Conservation (phyloP, 2,113 vertebrate species). For the Parus major region DNA sequence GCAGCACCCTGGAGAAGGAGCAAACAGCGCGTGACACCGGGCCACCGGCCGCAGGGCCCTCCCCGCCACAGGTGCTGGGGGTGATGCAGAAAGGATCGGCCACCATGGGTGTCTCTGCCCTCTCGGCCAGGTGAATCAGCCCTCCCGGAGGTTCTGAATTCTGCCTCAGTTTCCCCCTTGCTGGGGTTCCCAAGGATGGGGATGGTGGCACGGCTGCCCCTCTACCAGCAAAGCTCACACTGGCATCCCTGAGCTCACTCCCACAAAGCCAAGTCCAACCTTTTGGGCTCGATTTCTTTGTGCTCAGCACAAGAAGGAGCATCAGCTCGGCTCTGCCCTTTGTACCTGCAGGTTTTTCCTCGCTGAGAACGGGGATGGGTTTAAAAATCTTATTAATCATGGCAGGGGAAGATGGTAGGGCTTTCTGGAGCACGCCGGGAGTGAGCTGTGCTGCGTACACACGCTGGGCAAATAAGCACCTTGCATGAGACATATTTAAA, state of each 20-base stretch:
- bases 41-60: rapidly evolving
- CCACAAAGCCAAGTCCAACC: neutral
- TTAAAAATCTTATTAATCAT: neutral
- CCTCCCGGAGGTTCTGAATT: neutral
- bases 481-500: conserved; percentile 17
- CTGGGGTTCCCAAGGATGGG: neutral
- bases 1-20: conserved; percentile 55
- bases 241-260: neutral
- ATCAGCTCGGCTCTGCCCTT: neutral
- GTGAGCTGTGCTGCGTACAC: neutral
- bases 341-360: neutral
- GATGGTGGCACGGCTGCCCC: rapidly evolving
- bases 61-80: neutral
- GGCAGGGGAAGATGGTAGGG: conserved; percentile 1
- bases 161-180: neutral
- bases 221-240: neutral
- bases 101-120: rapidly evolving
- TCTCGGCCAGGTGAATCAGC: neutral
- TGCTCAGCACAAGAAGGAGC: neutral
- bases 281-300: conserved; percentile 23
- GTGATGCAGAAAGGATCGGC: neutral
- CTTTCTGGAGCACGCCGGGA: neutral
- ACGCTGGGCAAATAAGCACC: conserved; percentile 41
- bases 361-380: neutral
- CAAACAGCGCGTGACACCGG: neutral